Conservation (phyloP, 2,888 invertebrate genomes). For the Stenolophus ochropezus region DNA sequence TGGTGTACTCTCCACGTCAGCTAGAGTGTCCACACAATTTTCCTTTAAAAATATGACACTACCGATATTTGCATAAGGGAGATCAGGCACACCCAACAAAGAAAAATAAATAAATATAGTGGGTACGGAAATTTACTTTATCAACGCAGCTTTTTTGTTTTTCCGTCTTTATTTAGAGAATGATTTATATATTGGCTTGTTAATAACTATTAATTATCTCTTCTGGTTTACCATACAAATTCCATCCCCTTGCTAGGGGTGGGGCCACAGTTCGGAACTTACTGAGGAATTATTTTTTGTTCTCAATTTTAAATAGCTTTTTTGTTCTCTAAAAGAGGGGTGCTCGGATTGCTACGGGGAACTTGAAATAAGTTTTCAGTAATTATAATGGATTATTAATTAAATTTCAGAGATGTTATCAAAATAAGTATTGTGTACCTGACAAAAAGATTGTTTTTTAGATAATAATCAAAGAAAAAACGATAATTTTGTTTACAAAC, state of each 20-base stretch:
- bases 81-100: too few relatives aligned
- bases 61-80: too few relatives aligned
- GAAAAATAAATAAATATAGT: too few relatives aligned
- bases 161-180: neutral
- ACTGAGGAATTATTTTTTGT: slow-evolving; percentile 22
- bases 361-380: slow-evolving; percentile 4
- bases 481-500: too few relatives aligned
- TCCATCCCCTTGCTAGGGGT: neutral
- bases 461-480: neutral
- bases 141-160: too few relatives aligned
- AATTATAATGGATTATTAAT: slow-evolving; percentile 33
- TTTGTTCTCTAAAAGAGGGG: neutral
- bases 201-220: neutral
- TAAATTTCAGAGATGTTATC: slow-evolving; percentile 5
- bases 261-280: neutral
- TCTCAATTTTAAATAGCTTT: slow-evolving; percentile 23
- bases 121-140: too few relatives aligned
- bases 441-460: neutral
- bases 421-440: slow-evolving; percentile 7
- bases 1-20: too few relatives aligned
- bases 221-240: neutral
- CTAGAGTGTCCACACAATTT: too few relatives aligned
- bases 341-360: neutral
- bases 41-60: too few relatives aligned
- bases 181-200: neutral